Conservation (phyloP, 2,797 vertebrate genomes). For the Sarcoramphus papa region DNA sequence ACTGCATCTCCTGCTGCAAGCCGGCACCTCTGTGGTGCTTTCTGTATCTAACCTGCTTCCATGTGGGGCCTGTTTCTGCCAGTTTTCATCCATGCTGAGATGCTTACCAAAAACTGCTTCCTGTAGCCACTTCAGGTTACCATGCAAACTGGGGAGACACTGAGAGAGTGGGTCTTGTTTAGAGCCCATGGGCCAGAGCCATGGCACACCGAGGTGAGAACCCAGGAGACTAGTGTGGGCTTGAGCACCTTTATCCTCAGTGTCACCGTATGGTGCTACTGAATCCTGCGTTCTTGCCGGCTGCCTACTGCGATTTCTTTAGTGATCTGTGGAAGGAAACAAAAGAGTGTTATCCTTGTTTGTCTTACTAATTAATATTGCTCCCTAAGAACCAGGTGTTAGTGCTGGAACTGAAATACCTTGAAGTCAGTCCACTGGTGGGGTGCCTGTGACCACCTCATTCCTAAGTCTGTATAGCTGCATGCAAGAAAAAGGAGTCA, state of each 20-base stretch:
- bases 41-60: not conserved
- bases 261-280: not conserved
- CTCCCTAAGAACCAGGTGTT: not conserved
- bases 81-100: not conserved
- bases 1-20: not conserved
- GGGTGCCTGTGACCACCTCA: not conserved
- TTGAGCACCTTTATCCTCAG: not conserved
- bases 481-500: not conserved
- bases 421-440: not conserved
- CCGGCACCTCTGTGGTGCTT: not conserved
- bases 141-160: not conserved
- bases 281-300: accelerated
- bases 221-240: not conserved
- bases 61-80: accelerated
- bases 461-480: not conserved
- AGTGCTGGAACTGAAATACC: not conserved
- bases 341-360: not conserved
- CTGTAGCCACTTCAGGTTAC: not conserved
- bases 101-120: not conserved
- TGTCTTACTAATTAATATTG: not conserved
- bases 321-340: not conserved
- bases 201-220: not conserved
- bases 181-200: accelerated
- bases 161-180: not conserved
- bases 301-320: not conserved